Evolutionary conservation across 1,140 invertebrate species (phyloP).

Genomic region (Diachasma alloeum): DNA sequence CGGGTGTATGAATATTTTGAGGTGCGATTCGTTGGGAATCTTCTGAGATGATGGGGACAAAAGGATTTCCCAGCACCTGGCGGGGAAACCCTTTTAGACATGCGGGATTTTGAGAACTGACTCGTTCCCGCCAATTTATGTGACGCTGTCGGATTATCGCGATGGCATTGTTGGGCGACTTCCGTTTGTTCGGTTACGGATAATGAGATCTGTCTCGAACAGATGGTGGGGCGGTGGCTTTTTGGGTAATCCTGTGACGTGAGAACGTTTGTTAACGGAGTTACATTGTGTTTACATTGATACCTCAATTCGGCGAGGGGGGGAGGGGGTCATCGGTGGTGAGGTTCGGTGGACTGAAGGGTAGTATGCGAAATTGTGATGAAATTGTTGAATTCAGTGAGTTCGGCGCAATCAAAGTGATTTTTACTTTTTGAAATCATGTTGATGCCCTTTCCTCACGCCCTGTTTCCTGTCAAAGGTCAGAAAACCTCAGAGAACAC

Average conservation of each 20-base stretch:
- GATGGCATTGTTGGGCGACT: not conserved
- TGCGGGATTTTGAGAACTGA: not conserved
- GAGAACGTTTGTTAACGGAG: not conserved
- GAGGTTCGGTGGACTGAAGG: no score
- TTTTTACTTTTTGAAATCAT: no score
- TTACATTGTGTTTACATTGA: not conserved
- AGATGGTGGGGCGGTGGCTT: not conserved
- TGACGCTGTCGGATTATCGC: not conserved
- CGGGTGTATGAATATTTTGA: no score
- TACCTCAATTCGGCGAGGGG: not conserved
- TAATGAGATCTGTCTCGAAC: not conserved
- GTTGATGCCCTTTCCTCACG: no score
- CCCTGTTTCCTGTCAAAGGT: no score
- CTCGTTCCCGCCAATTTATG: conserved; percentile 6
- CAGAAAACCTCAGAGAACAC: no score
- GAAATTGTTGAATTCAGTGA: no score
- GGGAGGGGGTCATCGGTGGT: no score
- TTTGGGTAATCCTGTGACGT: not conserved
- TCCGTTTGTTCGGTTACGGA: not conserved
- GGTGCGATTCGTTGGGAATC: not conserved
- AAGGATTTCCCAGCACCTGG: not conserved
- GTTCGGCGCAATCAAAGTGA: no score
- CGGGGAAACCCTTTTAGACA: not conserved
- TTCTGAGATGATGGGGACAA: not conserved
- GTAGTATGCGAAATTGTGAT: no score